phyloP scores from a whole-genome alignment of 2,113 vertebrate genomes.

The Panthera tigris region DNA sequence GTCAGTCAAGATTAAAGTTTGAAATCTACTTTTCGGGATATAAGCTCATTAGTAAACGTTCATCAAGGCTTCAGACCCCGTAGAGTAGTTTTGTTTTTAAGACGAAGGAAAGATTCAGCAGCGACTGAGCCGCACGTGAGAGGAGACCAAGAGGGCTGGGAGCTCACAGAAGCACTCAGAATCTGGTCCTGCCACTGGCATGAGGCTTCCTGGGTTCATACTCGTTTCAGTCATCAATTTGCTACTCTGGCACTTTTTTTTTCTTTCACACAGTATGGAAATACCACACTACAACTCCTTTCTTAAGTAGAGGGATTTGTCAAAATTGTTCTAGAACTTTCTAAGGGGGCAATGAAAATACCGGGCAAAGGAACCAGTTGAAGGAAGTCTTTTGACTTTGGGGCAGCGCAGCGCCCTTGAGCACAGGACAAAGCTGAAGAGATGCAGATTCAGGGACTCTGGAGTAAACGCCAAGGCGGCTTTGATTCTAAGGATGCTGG shows the following conservation, averaged over 20 bases:
- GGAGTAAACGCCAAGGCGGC: accelerated
- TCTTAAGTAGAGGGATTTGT: not conserved
- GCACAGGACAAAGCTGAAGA: not conserved
- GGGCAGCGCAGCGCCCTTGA: no score
- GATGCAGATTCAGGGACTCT: no score
- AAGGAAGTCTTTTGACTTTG: not conserved
- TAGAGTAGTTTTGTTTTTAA: not conserved
- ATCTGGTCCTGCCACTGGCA: accelerated
- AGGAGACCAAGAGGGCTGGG: accelerated
- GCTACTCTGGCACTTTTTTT: not conserved
- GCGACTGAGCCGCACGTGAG: not conserved
- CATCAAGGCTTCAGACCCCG: not conserved
- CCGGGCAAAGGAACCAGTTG: not conserved
- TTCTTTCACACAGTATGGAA: not conserved
- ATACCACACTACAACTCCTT: not conserved
- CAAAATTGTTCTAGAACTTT: not conserved
- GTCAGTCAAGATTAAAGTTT: not conserved
- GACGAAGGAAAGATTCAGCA: not conserved
- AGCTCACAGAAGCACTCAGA: not conserved
- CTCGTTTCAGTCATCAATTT: not conserved
- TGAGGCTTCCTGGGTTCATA: not conserved
- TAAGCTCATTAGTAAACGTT: not conserved
- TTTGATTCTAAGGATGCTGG: not conserved
- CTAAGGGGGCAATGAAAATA: not conserved
- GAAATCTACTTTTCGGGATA: not conserved